Percentiles rank a stretch among this genome's conserved stretches.
Conservation (phyloP, 1,140 invertebrate species). For the Tetramorium parvispinum region DNA sequence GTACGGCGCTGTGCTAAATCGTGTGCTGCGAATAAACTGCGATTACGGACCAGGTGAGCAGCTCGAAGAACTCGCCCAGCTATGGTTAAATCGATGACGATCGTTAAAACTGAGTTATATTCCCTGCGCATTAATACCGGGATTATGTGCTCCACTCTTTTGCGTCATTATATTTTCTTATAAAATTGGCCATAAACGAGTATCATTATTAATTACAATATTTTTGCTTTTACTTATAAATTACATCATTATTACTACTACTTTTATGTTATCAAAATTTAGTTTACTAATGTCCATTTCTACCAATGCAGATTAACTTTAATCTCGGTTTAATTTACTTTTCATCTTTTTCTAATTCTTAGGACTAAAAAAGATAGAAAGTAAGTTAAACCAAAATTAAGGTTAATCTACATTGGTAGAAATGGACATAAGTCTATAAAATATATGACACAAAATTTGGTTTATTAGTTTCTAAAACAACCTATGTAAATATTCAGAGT, state of each 20-base stretch:
- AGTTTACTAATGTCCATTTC: not conserved
- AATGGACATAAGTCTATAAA: too few species aligned
- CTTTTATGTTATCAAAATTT: not conserved
- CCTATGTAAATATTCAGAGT: not conserved
- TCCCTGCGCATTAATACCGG: not conserved
- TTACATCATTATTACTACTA: not conserved
- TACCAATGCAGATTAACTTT: too few species aligned
- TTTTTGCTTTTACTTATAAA: not conserved
- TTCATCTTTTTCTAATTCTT: too few species aligned
- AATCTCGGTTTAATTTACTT: too few species aligned
- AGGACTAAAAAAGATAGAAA: too few species aligned
- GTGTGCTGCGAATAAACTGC: conserved; percentile 43
- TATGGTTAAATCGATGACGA: not conserved
- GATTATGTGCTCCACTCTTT: not conserved
- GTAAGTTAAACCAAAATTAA: too few species aligned
- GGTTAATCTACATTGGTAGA: too few species aligned
- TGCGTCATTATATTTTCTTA: not conserved
- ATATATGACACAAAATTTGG: not conserved
- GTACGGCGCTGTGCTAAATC: conserved; percentile 32
- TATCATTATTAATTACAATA: not conserved
- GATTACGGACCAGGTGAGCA: conserved; percentile 41
- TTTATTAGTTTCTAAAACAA: not conserved
- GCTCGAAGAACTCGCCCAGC: conserved; percentile 42
- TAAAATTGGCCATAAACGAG: not conserved
- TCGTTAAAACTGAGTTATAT: conserved; percentile 4